Evolutionary conservation across 2,113 vertebrate species (phyloP).

Genomic region (Neodontobutis hainanensis): DNA sequence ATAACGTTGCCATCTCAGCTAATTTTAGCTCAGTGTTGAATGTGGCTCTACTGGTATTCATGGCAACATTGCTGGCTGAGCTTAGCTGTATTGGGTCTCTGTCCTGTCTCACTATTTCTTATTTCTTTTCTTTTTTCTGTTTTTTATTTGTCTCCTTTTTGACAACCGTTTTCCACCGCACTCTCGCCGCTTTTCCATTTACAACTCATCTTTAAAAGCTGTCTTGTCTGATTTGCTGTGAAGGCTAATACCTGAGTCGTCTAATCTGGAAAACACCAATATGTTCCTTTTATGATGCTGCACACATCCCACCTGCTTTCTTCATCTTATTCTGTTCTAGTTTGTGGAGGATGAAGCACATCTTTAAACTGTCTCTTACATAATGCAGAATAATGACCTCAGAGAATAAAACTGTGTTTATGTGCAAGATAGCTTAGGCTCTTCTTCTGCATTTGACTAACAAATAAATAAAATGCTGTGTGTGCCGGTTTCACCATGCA

Average conservation of each 20-base stretch:
- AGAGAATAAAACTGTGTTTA: slow-evolving; percentile 32
- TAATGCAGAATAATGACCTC: slow-evolving; percentile 32
- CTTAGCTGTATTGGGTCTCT: slow-evolving; percentile 53
- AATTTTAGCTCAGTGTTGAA: slow-evolving; percentile 77
- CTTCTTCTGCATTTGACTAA: neutral
- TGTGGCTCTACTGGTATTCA: slow-evolving; percentile 72
- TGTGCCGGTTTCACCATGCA: too few species aligned
- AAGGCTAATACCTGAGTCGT: slow-evolving; percentile 24
- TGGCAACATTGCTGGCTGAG: slow-evolving; percentile 71
- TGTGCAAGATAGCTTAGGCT: slow-evolving; percentile 6
- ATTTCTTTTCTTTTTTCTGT: slow-evolving; percentile 14
- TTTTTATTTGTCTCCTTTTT: slow-evolving; percentile 12
- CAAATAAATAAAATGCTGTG: neutral
- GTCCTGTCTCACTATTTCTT: slow-evolving; percentile 30
- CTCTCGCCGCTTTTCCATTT: slow-evolving; percentile 24
- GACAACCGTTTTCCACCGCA: slow-evolving; percentile 1
- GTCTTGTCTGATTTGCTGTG: slow-evolving; percentile 23
- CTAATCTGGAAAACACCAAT: slow-evolving; percentile 20
- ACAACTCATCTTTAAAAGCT: slow-evolving; percentile 21
- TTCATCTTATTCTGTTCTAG: slow-evolving; percentile 2
- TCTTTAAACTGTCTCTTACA: slow-evolving; percentile 14
- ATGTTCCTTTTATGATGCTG: slow-evolving; percentile 20
- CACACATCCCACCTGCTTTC: slow-evolving; percentile 27
- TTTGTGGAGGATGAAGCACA: slow-evolving; percentile 16
- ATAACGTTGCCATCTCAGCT: slow-evolving; percentile 75